A percentile compares a stretch with the other conserved stretches of the same genome.
Conservation (phyloP, 2,888 invertebrate genomes). For the Leptopilina myrica region DNA sequence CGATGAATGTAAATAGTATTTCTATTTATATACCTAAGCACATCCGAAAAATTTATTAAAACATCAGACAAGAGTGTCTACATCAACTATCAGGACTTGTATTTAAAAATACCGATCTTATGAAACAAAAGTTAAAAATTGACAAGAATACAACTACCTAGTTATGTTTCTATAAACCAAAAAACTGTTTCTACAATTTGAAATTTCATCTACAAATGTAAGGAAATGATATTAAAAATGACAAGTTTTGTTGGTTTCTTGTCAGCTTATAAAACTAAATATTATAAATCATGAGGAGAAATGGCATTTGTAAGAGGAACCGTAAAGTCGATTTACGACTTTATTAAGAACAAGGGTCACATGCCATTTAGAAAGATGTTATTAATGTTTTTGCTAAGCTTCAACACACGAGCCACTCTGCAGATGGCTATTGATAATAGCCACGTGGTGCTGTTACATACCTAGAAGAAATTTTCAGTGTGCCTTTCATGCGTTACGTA, state of each 20-base stretch:
- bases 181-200: too few species aligned
- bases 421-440: constrained; percentile 38
- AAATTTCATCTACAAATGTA: too few species aligned
- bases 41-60: too few species aligned
- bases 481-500: constrained; percentile 15
- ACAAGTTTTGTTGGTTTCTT: background rate
- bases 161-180: too few species aligned
- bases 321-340: constrained; percentile 38
- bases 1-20: too few species aligned
- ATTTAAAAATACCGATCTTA: too few species aligned
- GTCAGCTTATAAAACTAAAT: background rate
- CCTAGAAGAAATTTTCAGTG: constrained; percentile 10
- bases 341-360: constrained; percentile 30
- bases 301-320: constrained; percentile 13
- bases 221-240: too few species aligned
- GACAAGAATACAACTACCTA: too few species aligned
- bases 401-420: constrained; percentile 35
- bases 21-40: too few species aligned
- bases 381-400: constrained; percentile 37
- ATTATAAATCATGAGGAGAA: constrained; percentile 7
- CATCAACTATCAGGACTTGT: too few species aligned
- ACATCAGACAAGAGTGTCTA: too few species aligned
- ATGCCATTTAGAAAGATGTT: constrained; percentile 36
- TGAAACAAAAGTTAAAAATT: too few species aligned
- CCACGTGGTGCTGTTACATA: constrained; percentile 26